A percentile compares a stretch with the other conserved stretches of the same genome.
phyloP scores from a whole-genome alignment of 1,140 invertebrate species.

The Drosophila navojoa region DNA sequence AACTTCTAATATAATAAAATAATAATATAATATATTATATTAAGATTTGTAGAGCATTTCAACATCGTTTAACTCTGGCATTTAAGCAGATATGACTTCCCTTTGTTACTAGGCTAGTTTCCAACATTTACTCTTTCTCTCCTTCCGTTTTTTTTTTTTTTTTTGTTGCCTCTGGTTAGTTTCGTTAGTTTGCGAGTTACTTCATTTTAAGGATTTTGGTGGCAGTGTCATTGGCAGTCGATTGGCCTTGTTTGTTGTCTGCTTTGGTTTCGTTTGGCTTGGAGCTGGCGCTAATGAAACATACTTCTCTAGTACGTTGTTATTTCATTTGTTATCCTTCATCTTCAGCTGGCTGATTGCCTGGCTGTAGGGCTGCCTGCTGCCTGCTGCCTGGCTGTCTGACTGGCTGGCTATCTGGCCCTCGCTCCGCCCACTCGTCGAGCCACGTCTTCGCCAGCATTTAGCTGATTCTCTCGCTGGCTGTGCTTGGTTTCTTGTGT shows the following conservation, averaged over 20 bases:
- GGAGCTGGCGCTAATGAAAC: conserved; percentile 71
- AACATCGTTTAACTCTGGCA: neutral
- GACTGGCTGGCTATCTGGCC: neutral
- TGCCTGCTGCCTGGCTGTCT: conserved; percentile 27
- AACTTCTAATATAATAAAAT: too few species aligned
- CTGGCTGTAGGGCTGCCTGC: conserved; percentile 22
- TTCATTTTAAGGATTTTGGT: conserved; percentile 34
- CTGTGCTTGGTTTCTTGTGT: conserved; percentile 64
- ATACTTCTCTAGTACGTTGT: conserved; percentile 72
- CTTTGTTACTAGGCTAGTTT: neutral
- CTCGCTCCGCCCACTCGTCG: neutral
- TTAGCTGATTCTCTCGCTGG: conserved; percentile 69
- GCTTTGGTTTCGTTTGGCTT: conserved; percentile 35
- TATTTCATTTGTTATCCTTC: conserved; percentile 69
- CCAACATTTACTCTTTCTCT: neutral
- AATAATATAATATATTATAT: too few species aligned
- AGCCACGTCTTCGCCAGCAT: conserved; percentile 26
- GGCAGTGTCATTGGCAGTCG: conserved; percentile 56
- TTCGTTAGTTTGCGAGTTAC: conserved; percentile 42
- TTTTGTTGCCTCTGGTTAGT: conserved; percentile 16
- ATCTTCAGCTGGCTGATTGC: conserved; percentile 31
- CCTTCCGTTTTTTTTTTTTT: neutral
- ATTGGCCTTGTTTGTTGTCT: conserved; percentile 68
- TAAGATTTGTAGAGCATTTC: neutral
- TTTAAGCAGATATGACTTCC: too few species aligned